Conservation (phyloP, 2,113 vertebrate species). For the Vulpes lagopus region DNA sequence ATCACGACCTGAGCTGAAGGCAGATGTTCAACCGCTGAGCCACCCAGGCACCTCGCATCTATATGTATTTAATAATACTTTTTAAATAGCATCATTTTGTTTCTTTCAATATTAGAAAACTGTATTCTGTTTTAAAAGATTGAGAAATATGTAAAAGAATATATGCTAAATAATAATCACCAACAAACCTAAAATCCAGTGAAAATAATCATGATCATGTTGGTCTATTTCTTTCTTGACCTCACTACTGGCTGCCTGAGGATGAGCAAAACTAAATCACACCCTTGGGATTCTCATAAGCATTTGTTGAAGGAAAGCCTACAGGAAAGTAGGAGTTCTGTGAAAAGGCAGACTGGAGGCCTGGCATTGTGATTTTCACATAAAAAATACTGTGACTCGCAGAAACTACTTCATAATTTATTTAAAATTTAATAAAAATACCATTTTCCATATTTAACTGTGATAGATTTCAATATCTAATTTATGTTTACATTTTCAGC, state of each 20-base stretch:
- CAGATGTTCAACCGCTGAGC: too few relatives aligned
- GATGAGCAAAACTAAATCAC: background rate
- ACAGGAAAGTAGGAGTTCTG: background rate
- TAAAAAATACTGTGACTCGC: background rate
- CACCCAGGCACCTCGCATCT: background rate
- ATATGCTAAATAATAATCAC: background rate
- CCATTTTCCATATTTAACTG: background rate
- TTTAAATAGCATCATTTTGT: background rate
- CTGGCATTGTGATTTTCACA: background rate
- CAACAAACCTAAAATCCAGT: background rate
- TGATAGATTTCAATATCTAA: background rate
- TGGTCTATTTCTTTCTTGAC: background rate
- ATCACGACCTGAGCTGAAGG: too few relatives aligned
- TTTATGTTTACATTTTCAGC: background rate
- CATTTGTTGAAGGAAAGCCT: background rate
- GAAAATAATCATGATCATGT: background rate
- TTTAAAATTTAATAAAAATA: background rate
- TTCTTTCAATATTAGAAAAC: constrained; percentile 8
- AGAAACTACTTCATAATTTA: background rate
- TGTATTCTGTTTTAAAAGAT: background rate
- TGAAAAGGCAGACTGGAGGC: background rate
- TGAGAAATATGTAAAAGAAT: background rate
- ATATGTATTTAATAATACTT: background rate
- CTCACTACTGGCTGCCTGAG: background rate
- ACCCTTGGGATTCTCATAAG: background rate